Evolutionary conservation across 2,797 vertebrate species (phyloP), one percentile per base, ranked within the genome.

Genomic region (Tragopan temminckii): DNA sequence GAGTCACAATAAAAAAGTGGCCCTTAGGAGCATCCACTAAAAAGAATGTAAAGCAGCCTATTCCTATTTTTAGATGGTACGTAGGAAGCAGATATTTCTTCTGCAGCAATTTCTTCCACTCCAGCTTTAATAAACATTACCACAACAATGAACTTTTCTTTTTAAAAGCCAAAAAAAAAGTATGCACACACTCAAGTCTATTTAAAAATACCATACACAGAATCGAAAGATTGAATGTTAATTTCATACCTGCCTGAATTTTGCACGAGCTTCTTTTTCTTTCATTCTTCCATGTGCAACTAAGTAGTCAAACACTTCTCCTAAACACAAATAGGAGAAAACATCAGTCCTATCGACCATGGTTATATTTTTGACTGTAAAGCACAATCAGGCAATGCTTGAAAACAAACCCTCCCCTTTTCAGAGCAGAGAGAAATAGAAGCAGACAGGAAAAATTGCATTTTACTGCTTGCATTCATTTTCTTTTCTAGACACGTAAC

Each of bases 211-310:
- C 11, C 61, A 74, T 45, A 66, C 90, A 80, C 8, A 93, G 69
- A 93, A 95, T 86, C 5, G 48, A 57, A 94, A 90, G 59, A 70
- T 23, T 33, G 75, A 93, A 89, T n/a, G n/a, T 61, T 95, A 66
- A 77, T 96, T 96, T 94, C 99, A 97, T 99, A 99, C 99, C 98
- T 99, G 99, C 98, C 99, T 98, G 98, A 99, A 99, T 98, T 99
- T 99, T 97, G 99, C 98, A 96, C 99, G 98, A 92, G 99, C 99
- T 95, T 99, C 99, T 97, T 99, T 99, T 95, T 99, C 99, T 97
- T 99, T 99, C 99, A 99, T 99, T 97, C 99, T 98, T 97, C 99
- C 99, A 38, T 99, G 99, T 95, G 99, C 99, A 97, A 99, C 99
- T 93, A 99, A 96, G 97, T 99, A 99, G 97, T 99, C 99, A 97